Evolutionary conservation across 2,888 invertebrate species (phyloP), one percentile per base, ranked within the genome.

Genomic region (Endomychus coccineus): DNA sequence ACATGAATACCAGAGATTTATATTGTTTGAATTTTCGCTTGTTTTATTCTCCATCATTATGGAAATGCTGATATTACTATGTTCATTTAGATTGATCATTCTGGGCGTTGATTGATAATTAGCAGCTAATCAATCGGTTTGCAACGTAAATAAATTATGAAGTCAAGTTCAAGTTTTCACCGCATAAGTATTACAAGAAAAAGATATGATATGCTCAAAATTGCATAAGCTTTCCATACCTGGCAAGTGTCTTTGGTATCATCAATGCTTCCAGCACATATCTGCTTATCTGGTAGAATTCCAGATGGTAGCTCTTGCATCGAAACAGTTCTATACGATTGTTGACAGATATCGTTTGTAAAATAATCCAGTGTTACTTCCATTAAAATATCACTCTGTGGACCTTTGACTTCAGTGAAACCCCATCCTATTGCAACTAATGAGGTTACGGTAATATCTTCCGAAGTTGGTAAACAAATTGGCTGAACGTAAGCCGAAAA

Each of bases 361-460:
- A 67, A 59, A 14, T 60, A 49, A 2, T 52, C 50, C 7, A 72
- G 49, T 2, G 61, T 62, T 1, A 72, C 71, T 51, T 70, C 70
- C 27, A 67, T 48, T 23, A 73, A 54, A 43, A 64, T 59, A 12
- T 49, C 44, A 36, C 60, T 58, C 11, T 45, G 41, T 12, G 40
- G 27, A 4, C 56, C 59, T 7, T 46, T 46, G 4, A 50, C 42
- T 34, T 56, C 54, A 2, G 56, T 49, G 27, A 44, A 54, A 3
- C 71, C 71, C 71, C 71, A 71, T 11, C 71, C 71, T 7, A 64
- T 64, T 1, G 68, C 69, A 2, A 64, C 53, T 2, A 62, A 59
- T 25, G 54, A 53, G 3, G 36, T 23, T 7, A 36, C 31, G 0
- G 49, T 33, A 3, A 55, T 40, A 1, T 39, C 21, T 4, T 35